A percentile compares a stretch with the other conserved stretches of the same genome.
phyloP scores from a whole-genome alignment of 2,797 vertebrate species.

The Centropyge bicolor region DNA sequence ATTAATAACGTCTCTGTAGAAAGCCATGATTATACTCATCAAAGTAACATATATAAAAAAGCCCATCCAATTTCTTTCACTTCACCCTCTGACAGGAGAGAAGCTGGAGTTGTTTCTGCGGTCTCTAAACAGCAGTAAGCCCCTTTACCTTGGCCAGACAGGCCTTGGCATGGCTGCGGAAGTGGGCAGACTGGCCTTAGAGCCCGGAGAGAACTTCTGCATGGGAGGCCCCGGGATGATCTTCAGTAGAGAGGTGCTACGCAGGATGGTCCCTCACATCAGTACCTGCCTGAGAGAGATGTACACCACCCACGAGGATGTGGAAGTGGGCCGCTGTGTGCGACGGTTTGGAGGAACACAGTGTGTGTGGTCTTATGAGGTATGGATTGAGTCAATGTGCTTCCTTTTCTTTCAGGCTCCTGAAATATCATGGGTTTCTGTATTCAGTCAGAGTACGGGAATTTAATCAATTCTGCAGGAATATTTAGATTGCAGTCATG shows the following conservation, averaged over 20 bases:
- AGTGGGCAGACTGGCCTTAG: constrained; percentile 94
- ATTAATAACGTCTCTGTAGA: neutral
- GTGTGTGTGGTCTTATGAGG: constrained; percentile 98
- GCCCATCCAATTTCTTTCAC: neutral
- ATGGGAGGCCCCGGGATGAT: constrained; percentile 97
- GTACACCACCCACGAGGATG: constrained; percentile 97
- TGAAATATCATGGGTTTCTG: neutral
- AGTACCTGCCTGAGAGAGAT: constrained; percentile 93
- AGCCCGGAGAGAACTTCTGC: constrained; percentile 97
- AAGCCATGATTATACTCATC: neutral
- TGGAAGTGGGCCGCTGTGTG: constrained; percentile 95
- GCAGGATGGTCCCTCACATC: constrained; percentile 94
- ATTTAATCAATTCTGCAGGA: neutral
- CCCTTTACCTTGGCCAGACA: constrained; percentile 94
- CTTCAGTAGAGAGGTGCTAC: constrained; percentile 94
- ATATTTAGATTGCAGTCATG: neutral
- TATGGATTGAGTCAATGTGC: constrained; percentile 54
- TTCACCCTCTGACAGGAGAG: constrained; percentile 72
- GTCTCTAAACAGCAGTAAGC: constrained; percentile 95
- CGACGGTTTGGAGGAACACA: constrained; percentile 94
- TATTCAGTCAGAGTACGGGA: neutral
- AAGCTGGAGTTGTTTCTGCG: constrained; percentile 93
- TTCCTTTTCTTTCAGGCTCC: neutral
- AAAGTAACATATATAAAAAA: neutral
- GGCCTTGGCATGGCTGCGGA: constrained; percentile 93